Evolutionary conservation across 2,113 vertebrate species (phyloP).

Genomic region (Chlorocebus sabaeus): DNA sequence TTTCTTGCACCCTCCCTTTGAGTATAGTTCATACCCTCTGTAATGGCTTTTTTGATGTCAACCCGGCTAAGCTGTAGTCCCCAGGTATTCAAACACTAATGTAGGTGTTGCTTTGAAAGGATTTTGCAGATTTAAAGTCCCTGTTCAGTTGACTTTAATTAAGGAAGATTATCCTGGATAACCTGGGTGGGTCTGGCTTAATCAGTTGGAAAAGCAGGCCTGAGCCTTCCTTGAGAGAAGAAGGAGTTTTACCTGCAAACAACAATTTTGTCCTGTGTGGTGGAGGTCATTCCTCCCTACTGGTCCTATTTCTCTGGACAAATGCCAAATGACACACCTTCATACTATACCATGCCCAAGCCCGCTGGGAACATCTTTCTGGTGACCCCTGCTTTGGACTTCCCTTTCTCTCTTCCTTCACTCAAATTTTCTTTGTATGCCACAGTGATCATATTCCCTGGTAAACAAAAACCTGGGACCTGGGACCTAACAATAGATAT

Average conservation of each 20-base stretch:
- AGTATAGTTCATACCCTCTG: not conserved
- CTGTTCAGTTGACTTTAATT: not conserved
- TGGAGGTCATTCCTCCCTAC: not conserved
- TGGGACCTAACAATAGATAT: not conserved
- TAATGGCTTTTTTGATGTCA: not conserved
- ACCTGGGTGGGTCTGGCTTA: not conserved
- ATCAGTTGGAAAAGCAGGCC: not conserved
- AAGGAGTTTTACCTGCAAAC: not conserved
- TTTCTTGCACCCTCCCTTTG: not conserved
- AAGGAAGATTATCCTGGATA: not conserved
- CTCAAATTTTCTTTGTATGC: not conserved
- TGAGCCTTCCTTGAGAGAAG: not conserved
- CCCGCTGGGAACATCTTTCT: not conserved
- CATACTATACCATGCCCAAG: accelerated
- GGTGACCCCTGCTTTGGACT: not conserved
- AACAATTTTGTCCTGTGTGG: not conserved
- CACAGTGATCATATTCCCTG: not conserved
- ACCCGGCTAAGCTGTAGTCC: not conserved
- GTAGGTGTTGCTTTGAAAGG: not conserved
- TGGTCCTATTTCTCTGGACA: not conserved
- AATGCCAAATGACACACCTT: not conserved
- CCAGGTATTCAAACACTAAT: not conserved
- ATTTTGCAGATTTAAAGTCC: slow-evolving; percentile 4
- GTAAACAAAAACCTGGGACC: not conserved
- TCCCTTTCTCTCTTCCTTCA: not conserved